phyloP scores from a whole-genome alignment of 2,888 invertebrate genomes.

The Elysia crispata region DNA sequence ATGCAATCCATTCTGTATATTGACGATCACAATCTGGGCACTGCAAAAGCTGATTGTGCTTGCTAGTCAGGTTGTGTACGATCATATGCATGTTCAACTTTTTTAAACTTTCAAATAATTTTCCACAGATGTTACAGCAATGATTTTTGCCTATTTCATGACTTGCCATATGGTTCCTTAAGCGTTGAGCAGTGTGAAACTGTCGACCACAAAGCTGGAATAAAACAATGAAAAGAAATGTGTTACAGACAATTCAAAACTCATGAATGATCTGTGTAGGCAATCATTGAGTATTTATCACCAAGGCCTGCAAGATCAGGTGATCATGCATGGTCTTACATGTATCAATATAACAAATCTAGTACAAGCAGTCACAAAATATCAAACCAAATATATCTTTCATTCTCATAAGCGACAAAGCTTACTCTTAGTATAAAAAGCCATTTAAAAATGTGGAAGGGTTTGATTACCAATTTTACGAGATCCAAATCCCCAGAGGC shows the following conservation, averaged over 20 bases:
- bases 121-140: conserved; percentile 57
- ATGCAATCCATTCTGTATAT: conserved; percentile 53
- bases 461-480: no score
- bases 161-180: conserved; percentile 53
- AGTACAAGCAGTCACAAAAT: no score
- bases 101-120: conserved; percentile 54
- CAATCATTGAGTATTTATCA: neutral
- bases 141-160: conserved; percentile 53
- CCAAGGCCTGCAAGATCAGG: neutral
- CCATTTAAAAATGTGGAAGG: no score
- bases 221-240: neutral
- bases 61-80: conserved; percentile 50
- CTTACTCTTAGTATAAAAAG: no score
- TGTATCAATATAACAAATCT: no score
- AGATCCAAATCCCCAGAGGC: no score
- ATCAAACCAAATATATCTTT: no score
- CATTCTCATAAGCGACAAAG: no score
- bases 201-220: conserved; percentile 52
- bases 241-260: neutral
- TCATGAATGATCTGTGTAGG: neutral
- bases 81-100: conserved; percentile 53
- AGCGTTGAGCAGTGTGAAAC: conserved; percentile 52
- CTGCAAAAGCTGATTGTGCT: conserved; percentile 47
- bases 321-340: neutral
- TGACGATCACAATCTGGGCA: conserved; percentile 44